A percentile compares a stretch with the other conserved stretches of the same genome.
Evolutionary conservation across 2,113 vertebrate genomes (phyloP).

Genomic region (Ageneiosus marmoratus): DNA sequence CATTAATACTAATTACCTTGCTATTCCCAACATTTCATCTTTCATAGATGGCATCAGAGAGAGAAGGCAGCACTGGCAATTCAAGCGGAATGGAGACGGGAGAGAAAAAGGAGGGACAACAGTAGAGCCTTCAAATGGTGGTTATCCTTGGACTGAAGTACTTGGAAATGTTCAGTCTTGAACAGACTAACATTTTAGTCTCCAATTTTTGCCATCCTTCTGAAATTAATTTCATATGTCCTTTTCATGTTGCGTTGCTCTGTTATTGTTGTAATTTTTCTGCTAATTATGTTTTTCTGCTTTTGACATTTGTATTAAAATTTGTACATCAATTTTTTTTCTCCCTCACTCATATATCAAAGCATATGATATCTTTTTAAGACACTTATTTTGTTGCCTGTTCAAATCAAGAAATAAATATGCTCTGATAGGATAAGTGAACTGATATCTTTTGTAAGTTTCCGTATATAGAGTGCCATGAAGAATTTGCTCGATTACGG

Average conservation of each 20-base stretch:
- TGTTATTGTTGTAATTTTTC: not conserved
- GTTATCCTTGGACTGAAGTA: constrained; percentile 48
- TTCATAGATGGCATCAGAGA: constrained; percentile 91
- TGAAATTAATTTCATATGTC: not conserved
- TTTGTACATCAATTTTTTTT: not conserved
- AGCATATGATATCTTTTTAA: not conserved
- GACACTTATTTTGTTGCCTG: too few species aligned
- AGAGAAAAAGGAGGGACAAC: constrained; percentile 92
- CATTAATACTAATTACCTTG: not conserved
- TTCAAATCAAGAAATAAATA: too few species aligned
- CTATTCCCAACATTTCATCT: not conserved
- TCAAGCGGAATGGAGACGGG: constrained; percentile 76
- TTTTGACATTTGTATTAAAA: not conserved
- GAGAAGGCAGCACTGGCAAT: constrained; percentile 77
- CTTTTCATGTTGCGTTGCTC: not conserved
- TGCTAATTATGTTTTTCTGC: not conserved
- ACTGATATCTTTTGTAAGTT: too few species aligned
- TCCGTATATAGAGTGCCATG: too few species aligned
- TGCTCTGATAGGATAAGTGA: too few species aligned
- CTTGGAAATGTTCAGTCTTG: constrained; percentile 76
- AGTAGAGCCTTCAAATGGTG: constrained; percentile 69
- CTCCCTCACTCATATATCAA: not conserved
- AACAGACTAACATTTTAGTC: constrained; percentile 68
- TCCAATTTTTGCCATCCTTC: constrained; percentile 59
- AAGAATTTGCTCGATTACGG: too few species aligned